These are phyloP conservation scores for Manis javanica DNA, from an alignment of 2,797 vertebrate species.

Conservation along the genomic window DNA sequence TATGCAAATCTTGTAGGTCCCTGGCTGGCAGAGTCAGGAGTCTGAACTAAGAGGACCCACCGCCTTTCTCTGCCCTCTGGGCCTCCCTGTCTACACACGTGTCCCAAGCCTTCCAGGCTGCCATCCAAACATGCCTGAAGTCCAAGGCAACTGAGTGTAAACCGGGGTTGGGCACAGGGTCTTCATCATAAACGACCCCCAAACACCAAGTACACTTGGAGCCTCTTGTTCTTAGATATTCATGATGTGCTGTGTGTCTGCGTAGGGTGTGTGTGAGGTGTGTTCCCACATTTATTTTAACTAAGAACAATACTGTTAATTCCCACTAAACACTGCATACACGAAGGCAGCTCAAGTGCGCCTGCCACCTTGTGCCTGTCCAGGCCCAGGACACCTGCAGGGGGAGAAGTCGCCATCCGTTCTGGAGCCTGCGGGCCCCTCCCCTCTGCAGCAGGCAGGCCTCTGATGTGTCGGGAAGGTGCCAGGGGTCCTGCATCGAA, in stretches of 20 bases:
- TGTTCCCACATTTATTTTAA: background rate
- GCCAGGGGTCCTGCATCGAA: background rate
- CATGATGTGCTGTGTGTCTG: background rate
- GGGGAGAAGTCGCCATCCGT: accelerated
- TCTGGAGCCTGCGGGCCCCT: background rate
- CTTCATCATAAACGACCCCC: background rate
- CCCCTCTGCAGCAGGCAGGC: background rate
- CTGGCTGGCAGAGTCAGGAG: background rate
- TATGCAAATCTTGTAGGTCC: background rate
- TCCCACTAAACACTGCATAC: background rate
- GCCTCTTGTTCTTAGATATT: background rate
- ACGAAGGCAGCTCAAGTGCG: background rate
- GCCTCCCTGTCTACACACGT: background rate
- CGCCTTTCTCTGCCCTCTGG: background rate
- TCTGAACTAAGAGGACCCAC: background rate
- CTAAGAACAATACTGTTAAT: background rate
- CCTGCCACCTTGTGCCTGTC: background rate
- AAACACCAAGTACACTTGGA: background rate
- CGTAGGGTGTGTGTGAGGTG: background rate
- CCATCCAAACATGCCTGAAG: background rate
- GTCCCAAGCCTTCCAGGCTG: background rate
- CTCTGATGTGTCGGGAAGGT: background rate
- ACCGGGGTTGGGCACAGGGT: accelerated
- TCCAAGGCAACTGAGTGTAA: background rate
- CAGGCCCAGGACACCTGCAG: background rate